These are phyloP conservation scores for Babylonia areolata DNA, from an alignment of 1,140 invertebrate genomes.

Conservation along the genomic window DNA sequence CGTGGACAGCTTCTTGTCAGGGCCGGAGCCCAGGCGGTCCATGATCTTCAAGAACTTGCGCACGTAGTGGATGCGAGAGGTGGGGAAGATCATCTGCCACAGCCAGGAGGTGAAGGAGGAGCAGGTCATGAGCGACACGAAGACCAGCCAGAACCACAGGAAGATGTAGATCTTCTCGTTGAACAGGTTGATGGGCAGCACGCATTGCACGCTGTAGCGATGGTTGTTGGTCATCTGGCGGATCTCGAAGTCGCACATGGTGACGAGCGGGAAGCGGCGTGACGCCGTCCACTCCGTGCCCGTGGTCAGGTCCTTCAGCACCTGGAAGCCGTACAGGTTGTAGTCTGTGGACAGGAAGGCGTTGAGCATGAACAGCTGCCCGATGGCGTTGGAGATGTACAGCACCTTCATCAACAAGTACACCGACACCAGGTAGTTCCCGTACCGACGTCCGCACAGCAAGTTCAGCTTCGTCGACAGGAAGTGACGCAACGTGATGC, in stretches of 20 bases:
- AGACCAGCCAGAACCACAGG: constrained; percentile 79
- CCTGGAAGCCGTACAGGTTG: constrained; percentile 73
- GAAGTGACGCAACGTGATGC: constrained; percentile 68
- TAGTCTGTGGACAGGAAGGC: constrained; percentile 73
- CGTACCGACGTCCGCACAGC: constrained; percentile 75
- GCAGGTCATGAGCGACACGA: constrained; percentile 76
- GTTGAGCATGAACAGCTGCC: constrained; percentile 79
- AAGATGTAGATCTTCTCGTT: constrained; percentile 80
- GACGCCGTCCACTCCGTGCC: constrained; percentile 75
- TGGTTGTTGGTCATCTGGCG: constrained; percentile 76
- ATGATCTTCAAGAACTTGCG: constrained; percentile 75
- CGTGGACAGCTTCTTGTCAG: constrained; percentile 66
- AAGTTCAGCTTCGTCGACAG: constrained; percentile 69
- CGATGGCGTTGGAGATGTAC: constrained; percentile 78
- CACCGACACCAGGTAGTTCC: constrained; percentile 77
- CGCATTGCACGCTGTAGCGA: constrained; percentile 78
- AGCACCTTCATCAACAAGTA: constrained; percentile 78
- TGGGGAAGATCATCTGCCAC: constrained; percentile 70
- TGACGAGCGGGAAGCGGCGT: constrained; percentile 77
- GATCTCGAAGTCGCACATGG: constrained; percentile 79
- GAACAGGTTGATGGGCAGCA: constrained; percentile 61
- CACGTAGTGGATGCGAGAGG: constrained; percentile 72
- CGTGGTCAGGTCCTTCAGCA: constrained; percentile 75
- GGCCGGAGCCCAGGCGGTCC: constrained; percentile 65
- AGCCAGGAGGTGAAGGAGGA: constrained; percentile 75